Conservation (phyloP, 2,797 vertebrate genomes). For the Fundulus diaphanus region DNA sequence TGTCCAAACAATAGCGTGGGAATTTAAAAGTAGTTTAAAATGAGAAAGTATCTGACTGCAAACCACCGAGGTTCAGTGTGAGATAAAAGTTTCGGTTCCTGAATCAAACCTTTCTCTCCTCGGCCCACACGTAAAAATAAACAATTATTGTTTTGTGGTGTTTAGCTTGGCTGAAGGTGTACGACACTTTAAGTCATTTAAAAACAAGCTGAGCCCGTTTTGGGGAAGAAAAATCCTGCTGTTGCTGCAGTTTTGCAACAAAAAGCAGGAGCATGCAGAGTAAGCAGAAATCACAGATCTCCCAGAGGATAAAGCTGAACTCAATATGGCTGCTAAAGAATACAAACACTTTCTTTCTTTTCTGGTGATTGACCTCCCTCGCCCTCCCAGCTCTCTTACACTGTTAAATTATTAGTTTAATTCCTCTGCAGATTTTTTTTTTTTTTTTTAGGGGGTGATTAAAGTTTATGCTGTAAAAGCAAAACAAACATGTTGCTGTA, state of each 20-base stretch:
- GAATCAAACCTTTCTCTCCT: not conserved
- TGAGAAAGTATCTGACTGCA: not conserved
- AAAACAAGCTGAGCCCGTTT: not conserved
- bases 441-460: not conserved
- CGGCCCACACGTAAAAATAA: not conserved
- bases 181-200: not conserved
- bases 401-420: not conserved
- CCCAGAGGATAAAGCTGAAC: not conserved
- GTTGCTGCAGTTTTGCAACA: not conserved
- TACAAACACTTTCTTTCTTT: not conserved
- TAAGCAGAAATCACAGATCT: slow-evolving; percentile 7
- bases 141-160: not conserved
- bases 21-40: not conserved
- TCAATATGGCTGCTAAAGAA: not conserved
- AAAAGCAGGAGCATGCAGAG: slow-evolving; percentile 14
- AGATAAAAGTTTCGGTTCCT: not conserved
- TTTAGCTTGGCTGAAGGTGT: not conserved
- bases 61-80: not conserved
- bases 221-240: not conserved
- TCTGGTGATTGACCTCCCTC: not conserved
- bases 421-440: too few relatives aligned
- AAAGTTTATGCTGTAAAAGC: not conserved
- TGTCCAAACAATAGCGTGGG: not conserved
- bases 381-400: not conserved
- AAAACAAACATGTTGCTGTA: not conserved